Evolutionary conservation across 2,888 invertebrate species (phyloP).

Genomic region (Rhorus exstirpatorius): DNA sequence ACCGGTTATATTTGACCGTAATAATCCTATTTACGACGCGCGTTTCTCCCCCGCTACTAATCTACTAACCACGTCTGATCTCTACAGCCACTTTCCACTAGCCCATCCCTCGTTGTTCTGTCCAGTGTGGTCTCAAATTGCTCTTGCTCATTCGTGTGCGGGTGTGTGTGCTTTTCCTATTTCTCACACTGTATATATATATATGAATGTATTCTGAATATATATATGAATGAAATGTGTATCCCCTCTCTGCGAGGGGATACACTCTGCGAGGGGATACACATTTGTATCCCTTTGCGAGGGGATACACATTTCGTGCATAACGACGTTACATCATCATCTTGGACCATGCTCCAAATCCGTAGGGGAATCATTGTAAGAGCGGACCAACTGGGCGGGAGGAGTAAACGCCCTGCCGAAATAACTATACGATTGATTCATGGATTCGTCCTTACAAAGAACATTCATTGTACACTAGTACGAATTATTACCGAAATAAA

Average conservation of each 20-base stretch:
- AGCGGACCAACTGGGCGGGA: constrained; percentile 10
- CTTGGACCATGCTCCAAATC: constrained; percentile 50
- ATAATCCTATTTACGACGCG: constrained; percentile 69
- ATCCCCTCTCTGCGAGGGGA: no score
- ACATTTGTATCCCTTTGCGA: constrained; percentile 9
- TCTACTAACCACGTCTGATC: constrained; percentile 69
- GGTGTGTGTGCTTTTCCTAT: constrained; percentile 2
- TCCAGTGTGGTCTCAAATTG: constrained; percentile 13
- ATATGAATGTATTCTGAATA: no score
- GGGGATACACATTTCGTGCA: constrained; percentile 35
- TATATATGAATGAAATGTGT: no score
- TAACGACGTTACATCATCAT: constrained; percentile 60
- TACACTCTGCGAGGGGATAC: no score
- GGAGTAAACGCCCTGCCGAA: constrained; percentile 27
- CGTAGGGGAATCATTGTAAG: constrained; percentile 52
- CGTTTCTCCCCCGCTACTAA: constrained; percentile 68
- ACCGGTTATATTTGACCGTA: constrained; percentile 71
- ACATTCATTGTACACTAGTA: constrained; percentile 21
- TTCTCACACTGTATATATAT: no score
- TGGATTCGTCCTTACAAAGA: constrained; percentile 9
- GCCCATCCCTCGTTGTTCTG: constrained; percentile 34
- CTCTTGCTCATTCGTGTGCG: constrained; percentile 24
- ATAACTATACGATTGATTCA: constrained; percentile 40
- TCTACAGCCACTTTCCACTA: constrained; percentile 67
- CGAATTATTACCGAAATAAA: constrained; percentile 31